Evolutionary conservation across 2,113 vertebrate genomes (phyloP).

Genomic region (Eublepharis macularius): DNA sequence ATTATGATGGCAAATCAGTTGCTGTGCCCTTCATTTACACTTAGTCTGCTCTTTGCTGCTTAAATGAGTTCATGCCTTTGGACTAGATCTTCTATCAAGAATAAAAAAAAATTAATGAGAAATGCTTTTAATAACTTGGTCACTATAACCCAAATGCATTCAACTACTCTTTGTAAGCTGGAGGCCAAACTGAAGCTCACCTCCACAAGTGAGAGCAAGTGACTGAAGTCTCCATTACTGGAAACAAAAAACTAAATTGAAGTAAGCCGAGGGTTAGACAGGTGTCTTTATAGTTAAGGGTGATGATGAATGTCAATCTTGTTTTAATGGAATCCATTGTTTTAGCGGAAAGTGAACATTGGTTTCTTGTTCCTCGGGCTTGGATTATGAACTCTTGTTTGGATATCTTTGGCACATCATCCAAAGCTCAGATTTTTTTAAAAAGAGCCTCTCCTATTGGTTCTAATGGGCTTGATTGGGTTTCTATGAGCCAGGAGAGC

Average conservation of each 20-base stretch:
- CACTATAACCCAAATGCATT: background rate
- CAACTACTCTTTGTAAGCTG: background rate
- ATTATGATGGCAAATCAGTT: conserved; percentile 31
- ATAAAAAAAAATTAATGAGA: background rate
- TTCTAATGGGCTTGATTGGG: conserved; percentile 7
- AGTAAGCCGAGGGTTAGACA: background rate
- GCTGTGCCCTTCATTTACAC: conserved; percentile 24
- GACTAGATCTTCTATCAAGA: background rate
- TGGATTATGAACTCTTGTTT: background rate
- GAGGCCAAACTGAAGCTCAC: conserved; percentile 10
- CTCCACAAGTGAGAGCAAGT: conserved; percentile 8
- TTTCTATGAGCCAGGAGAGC: background rate
- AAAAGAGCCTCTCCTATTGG: conserved; percentile 10
- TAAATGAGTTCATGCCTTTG: background rate
- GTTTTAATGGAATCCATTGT: background rate
- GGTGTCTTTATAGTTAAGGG: conserved; percentile 24
- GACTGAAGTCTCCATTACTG: background rate
- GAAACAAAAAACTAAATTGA: conserved; percentile 20
- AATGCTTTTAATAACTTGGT: background rate
- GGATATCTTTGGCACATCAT: conserved; percentile 32
- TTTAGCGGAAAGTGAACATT: conserved; percentile 9
- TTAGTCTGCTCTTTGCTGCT: background rate
- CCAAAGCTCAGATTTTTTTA: background rate
- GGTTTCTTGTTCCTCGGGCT: conserved; percentile 33
- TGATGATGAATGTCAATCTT: conserved; percentile 31